Percentiles rank a stretch among this genome's conserved stretches.
These are phyloP conservation scores for Ispidina lecontei DNA, from an alignment of 2,797 vertebrate genomes.

Conservation along the genomic window DNA sequence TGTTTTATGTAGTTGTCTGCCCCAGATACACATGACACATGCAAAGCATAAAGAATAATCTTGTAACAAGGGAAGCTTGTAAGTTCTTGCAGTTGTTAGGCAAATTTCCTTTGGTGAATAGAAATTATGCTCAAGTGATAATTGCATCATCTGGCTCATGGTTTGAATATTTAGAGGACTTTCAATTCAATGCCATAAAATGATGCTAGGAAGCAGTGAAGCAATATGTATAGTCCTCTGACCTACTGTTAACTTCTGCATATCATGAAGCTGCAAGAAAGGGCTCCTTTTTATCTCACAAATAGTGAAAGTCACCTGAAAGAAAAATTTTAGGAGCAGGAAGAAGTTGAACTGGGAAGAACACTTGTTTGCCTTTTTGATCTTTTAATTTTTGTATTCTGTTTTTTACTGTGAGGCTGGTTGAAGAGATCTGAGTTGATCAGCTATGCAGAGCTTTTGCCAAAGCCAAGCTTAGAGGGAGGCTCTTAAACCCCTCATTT, in stretches of 20 bases:
- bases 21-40: background rate
- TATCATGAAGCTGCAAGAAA: background rate
- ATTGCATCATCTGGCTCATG: background rate
- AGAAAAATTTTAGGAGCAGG: background rate
- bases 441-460: background rate
- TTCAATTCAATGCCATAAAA: background rate
- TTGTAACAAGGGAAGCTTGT: background rate
- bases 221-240: background rate
- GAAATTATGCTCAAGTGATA: slow-evolving; percentile 35
- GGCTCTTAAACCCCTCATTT: background rate
- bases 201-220: background rate
- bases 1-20: slow-evolving; percentile 41
- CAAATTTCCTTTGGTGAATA: slow-evolving; percentile 27
- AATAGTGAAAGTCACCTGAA: background rate
- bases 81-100: background rate
- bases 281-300: background rate
- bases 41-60: slow-evolving; percentile 2
- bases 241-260: background rate
- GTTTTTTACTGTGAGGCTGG: background rate
- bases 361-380: background rate
- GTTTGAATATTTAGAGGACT: background rate
- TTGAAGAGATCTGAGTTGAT: background rate
- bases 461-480: background rate
- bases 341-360: background rate
- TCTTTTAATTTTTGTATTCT: background rate